Conservation (phyloP, 2,797 vertebrate genomes). For the Cephalopachus bancanus region DNA sequence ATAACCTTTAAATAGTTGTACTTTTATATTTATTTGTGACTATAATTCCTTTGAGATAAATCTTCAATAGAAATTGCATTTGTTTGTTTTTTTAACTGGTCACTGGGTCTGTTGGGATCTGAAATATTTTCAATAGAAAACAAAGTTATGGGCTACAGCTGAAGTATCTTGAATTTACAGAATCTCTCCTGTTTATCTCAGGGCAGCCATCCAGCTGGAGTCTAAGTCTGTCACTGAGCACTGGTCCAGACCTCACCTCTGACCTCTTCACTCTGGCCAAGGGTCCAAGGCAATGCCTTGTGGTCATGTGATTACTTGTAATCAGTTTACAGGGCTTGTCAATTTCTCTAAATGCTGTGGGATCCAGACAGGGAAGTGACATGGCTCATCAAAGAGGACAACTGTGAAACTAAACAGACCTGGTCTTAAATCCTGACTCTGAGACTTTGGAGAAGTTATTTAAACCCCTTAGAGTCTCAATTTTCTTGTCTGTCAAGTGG, state of each 20-base stretch:
- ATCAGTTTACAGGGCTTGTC: neutral
- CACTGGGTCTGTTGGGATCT: neutral
- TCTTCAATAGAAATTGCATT: constrained; percentile 49
- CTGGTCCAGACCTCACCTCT: neutral
- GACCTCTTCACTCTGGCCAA: neutral
- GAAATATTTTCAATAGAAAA: constrained; percentile 55
- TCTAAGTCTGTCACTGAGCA: neutral
- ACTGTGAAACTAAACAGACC: neutral
- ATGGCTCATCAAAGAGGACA: neutral
- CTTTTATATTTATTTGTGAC: constrained; percentile 52
- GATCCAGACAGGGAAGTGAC: neutral
- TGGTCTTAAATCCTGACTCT: neutral
- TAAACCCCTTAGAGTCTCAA: neutral
- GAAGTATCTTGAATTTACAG: constrained; percentile 4
- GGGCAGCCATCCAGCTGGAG: neutral
- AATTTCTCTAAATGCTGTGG: neutral
- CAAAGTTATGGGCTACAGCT: neutral
- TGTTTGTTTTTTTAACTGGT: constrained; percentile 38
- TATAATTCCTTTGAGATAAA: constrained; percentile 62
- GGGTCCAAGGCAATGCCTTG: neutral
- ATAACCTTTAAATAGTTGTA: constrained; percentile 45
- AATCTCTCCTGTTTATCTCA: neutral
- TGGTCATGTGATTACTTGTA: neutral
- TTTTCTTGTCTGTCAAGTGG: constrained; percentile 29
- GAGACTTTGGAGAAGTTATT: neutral